Evolutionary conservation across 2,888 invertebrate species (phyloP).

Genomic region (Folsomia candida): DNA sequence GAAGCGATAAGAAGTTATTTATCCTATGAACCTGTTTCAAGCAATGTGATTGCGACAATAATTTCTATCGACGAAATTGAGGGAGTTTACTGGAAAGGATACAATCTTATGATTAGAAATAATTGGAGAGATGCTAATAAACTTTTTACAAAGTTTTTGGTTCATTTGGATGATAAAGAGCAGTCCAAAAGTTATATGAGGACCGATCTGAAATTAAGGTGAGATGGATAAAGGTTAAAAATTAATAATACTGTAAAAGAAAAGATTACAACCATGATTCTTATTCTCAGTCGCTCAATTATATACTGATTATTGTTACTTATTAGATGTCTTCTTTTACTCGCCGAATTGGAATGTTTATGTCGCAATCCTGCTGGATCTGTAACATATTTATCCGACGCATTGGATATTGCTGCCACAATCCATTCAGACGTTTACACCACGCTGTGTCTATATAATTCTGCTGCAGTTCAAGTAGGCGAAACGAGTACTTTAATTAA

Average conservation of each 20-base stretch:
- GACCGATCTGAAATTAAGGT: constrained; percentile 41
- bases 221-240: background rate
- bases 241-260: background rate
- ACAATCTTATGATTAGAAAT: constrained; percentile 1
- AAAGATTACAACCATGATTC: no score
- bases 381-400: constrained; percentile 36
- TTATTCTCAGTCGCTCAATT: background rate
- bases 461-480: constrained; percentile 44
- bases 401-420: constrained; percentile 34
- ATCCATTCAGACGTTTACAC: constrained; percentile 43
- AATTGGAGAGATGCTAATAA: background rate
- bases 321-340: constrained; percentile 39
- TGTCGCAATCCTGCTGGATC: constrained; percentile 34
- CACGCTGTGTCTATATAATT: constrained; percentile 33
- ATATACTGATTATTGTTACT: background rate
- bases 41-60: constrained; percentile 30
- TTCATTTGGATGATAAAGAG: background rate
- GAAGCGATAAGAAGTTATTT: constrained; percentile 30
- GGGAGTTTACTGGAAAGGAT: constrained; percentile 35
- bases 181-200: constrained; percentile 28
- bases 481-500: no score
- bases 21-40: constrained; percentile 31
- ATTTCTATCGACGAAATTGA: constrained; percentile 36
- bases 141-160: no score
- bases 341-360: constrained; percentile 43